Conservation (phyloP, 2,113 vertebrate species). For the Microcebus griseorufus region DNA sequence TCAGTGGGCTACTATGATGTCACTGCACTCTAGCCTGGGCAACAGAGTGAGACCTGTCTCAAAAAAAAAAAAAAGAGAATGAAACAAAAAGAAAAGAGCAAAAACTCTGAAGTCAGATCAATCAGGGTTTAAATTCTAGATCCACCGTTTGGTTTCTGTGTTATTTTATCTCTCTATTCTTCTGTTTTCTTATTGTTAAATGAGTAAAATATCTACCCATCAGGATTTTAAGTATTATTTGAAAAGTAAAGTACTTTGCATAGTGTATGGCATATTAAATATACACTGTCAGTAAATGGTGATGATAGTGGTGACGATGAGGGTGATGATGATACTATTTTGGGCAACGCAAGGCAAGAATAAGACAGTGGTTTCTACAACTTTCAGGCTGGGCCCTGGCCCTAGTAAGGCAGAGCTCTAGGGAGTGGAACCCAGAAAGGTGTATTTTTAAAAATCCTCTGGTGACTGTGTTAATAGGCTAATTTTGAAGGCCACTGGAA, state of each 20-base stretch:
- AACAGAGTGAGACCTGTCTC: too few species aligned
- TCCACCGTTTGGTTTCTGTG: background rate
- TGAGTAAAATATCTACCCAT: background rate
- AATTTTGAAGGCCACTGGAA: background rate
- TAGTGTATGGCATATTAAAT: background rate
- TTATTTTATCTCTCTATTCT: background rate
- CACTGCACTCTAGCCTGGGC: too few species aligned
- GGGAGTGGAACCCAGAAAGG: background rate
- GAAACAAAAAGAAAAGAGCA: too few species aligned
- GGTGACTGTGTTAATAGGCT: background rate
- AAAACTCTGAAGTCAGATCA: background rate
- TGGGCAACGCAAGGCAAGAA: background rate
- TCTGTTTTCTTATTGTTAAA: background rate
- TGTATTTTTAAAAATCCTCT: background rate
- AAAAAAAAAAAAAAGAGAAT: too few species aligned
- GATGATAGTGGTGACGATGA: background rate
- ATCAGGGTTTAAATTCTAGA: background rate
- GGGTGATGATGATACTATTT: background rate
- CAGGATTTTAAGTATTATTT: background rate
- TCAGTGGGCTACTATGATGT: too few species aligned
- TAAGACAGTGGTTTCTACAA: background rate
- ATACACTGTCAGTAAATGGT: background rate
- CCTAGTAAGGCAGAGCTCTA: background rate
- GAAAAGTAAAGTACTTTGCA: background rate
- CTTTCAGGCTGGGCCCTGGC: background rate